Evolutionary conservation across 2,888 invertebrate species (phyloP), one percentile per base, ranked within the genome.

Genomic region (Volucella zonaria): DNA sequence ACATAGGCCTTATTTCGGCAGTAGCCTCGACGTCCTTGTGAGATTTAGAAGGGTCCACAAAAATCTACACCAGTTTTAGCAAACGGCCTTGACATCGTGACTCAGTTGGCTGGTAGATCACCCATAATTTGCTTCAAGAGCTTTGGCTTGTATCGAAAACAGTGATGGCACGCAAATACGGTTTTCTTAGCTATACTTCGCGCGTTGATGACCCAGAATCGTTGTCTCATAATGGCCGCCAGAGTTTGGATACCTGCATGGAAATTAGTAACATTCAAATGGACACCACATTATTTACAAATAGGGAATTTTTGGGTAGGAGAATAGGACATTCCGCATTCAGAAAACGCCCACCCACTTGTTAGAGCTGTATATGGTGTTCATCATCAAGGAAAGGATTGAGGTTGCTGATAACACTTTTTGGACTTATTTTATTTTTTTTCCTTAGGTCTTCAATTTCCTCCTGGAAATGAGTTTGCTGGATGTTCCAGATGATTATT

Each of bases 191-290:
- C n/a, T n/a, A n/a, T n/a, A n/a, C n/a, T n/a, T n/a, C n/a, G n/a
- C n/a, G n/a, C n/a, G n/a, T n/a, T n/a, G n/a, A n/a, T n/a, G n/a
- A n/a, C n/a, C n/a, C n/a, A n/a, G n/a, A n/a, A n/a, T n/a, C n/a
- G n/a, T n/a, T n/a, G n/a, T n/a, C n/a, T n/a, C n/a, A n/a, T 59
- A 11, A 85, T 66, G 0, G 81, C 78, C 9, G 81, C 70, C 49
- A 87, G n/a, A 11, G 82, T 56, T 38, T 82, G 82, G 9, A 78
- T 45, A 52, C 77, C 86, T 62, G 76, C 86, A 31, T 87, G 82
- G 66, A 75, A 86, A 14, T 86, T 87, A 14, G 18, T 73, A 10
- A 68, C n/a, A 45, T 86, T 75, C 38, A 87, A 31, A 54, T 85
- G 79, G 8, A 62, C 62, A 14, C 45, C 47, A 62, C 10, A 62